Conservation (phyloP, 2,888 invertebrate species). For the Platynereis dumerilii region DNA sequence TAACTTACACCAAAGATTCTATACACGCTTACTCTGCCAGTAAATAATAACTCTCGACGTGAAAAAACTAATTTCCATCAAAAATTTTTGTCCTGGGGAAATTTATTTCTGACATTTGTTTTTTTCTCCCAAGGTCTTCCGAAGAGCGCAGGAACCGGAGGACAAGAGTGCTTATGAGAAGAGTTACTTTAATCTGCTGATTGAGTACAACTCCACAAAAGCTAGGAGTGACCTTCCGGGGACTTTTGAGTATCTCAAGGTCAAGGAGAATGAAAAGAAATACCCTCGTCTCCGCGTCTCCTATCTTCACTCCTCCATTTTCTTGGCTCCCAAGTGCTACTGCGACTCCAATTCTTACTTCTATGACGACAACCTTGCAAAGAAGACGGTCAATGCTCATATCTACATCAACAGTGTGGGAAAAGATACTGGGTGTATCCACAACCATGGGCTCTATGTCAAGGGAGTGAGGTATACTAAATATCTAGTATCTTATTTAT, state of each 20-base stretch:
- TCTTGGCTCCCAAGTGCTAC: slow-evolving; percentile 62
- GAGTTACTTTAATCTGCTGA: slow-evolving; percentile 63
- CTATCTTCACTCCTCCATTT: slow-evolving; percentile 62
- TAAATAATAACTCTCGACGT: too few relatives aligned
- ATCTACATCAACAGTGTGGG: slow-evolving; percentile 59
- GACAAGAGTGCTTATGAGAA: slow-evolving; percentile 44
- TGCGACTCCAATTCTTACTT: slow-evolving; percentile 64
- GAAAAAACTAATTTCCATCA: too few relatives aligned
- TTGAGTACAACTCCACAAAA: slow-evolving; percentile 59
- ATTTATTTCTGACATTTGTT: too few relatives aligned
- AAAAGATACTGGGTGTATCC: slow-evolving; percentile 53
- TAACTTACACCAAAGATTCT: too few relatives aligned
- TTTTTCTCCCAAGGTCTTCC: slow-evolving; percentile 61
- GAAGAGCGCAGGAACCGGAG: slow-evolving; percentile 59
- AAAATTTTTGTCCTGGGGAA: too few relatives aligned
- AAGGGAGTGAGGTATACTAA: slow-evolving; percentile 58
- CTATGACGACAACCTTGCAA: slow-evolving; percentile 62
- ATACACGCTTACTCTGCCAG: too few relatives aligned
- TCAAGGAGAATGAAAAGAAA: slow-evolving; percentile 36
- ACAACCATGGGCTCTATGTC: slow-evolving; percentile 55
- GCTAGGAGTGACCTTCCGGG: slow-evolving; percentile 47
- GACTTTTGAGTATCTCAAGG: slow-evolving; percentile 55
- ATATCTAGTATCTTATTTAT: neutral
- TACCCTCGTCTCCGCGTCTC: slow-evolving; percentile 54
- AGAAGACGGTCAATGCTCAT: slow-evolving; percentile 63